Evolutionary conservation across 1,140 invertebrate genomes (phyloP).

Genomic region (Formica selysi): DNA sequence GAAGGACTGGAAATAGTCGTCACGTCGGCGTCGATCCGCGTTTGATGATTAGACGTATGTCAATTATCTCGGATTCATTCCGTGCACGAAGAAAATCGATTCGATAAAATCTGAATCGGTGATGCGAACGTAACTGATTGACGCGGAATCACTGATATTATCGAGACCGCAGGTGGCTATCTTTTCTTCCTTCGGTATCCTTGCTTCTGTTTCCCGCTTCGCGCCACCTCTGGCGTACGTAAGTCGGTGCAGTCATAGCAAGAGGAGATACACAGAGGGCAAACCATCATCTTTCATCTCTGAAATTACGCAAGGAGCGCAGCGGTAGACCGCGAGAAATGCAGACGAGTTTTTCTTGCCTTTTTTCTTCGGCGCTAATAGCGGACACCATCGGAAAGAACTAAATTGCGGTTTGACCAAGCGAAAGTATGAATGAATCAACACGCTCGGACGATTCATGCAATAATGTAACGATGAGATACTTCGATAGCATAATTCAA

Average conservation of each 20-base stretch:
- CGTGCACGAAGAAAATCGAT: background rate
- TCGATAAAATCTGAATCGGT: background rate
- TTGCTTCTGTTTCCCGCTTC: constrained; percentile 7
- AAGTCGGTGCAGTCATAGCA: constrained; percentile 21
- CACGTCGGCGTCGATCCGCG: background rate
- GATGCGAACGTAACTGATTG: no score
- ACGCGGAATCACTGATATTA: constrained; percentile 12
- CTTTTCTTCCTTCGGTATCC: background rate
- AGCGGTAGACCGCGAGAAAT: constrained; percentile 27
- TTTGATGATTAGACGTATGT: constrained; percentile 15
- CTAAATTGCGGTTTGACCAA: constrained; percentile 29
- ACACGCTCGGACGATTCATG: background rate
- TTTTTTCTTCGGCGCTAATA: constrained; percentile 22
- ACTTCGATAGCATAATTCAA: background rate
- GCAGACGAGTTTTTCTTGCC: background rate
- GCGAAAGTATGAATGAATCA: constrained; percentile 16
- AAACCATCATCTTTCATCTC: constrained; percentile 32
- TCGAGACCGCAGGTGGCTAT: background rate
- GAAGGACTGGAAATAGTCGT: background rate
- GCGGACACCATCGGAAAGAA: constrained; percentile 13
- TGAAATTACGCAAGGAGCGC: constrained; percentile 22
- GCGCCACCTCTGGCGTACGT: background rate
- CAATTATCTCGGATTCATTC: constrained; percentile 4
- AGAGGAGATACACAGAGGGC: background rate
- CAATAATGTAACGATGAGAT: constrained; percentile 16